Percentiles rank a stretch among this genome's conserved stretches.
These are phyloP conservation scores for Cyprinus carpio DNA, from an alignment of 2,113 vertebrate genomes.

Conservation along the genomic window DNA sequence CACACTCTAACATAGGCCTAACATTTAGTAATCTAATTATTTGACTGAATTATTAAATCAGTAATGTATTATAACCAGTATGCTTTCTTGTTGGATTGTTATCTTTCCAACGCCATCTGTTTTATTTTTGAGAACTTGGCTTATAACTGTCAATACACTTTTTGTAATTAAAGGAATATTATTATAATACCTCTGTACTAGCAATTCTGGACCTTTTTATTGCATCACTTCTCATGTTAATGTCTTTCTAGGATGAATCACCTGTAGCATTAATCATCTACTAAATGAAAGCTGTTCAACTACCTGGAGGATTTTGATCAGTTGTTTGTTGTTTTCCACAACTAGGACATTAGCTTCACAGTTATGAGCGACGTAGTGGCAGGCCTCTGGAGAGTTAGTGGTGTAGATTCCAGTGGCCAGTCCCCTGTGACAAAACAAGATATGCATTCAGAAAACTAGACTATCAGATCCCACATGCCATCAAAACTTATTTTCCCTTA, in stretches of 20 bases:
- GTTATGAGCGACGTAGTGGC: constrained; percentile 73
- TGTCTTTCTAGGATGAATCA: not conserved
- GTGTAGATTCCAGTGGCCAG: constrained; percentile 78
- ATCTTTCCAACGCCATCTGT: not conserved
- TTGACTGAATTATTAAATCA: no score
- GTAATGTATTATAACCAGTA: no score
- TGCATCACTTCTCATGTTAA: not conserved
- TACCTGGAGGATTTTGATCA: constrained; percentile 79
- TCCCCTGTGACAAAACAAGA: constrained; percentile 64
- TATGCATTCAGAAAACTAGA: not conserved
- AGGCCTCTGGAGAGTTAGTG: constrained; percentile 77
- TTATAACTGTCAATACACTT: not conserved
- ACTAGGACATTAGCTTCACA: constrained; percentile 76
- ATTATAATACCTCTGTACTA: not conserved
- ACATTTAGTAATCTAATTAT: no score
- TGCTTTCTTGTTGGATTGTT: no score
- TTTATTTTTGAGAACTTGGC: not conserved
- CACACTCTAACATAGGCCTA: no score
- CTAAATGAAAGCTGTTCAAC: not conserved
- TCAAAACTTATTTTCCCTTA: not conserved
- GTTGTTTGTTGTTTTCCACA: constrained; percentile 79
- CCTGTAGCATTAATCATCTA: not conserved
- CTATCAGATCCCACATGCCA: not conserved
- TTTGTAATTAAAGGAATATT: not conserved
- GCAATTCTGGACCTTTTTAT: not conserved